A percentile compares a stretch with the other conserved stretches of the same genome.
Evolutionary conservation across 2,888 invertebrate genomes (phyloP).

Genomic region (Caenorhabditis zanzibari): DNA sequence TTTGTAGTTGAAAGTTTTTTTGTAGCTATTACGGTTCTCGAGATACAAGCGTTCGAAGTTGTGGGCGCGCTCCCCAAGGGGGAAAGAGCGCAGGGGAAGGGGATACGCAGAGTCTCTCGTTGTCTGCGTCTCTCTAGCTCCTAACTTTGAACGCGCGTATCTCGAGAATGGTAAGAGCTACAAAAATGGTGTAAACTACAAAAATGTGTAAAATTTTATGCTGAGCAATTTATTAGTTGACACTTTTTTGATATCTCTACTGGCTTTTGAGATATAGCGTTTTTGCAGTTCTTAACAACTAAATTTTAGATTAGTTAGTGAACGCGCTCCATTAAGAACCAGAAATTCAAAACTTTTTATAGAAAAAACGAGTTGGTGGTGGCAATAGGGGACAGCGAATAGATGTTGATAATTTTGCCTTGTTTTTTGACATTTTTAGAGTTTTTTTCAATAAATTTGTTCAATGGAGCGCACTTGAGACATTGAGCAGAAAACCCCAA

Average conservation of each 20-base stretch:
- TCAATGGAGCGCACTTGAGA: slow-evolving; percentile 12
- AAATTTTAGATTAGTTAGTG: too few species aligned
- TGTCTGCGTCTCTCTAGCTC: too few species aligned
- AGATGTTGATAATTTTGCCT: slow-evolving; percentile 2
- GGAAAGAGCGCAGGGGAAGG: too few species aligned
- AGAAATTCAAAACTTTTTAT: background rate
- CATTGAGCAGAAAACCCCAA: background rate
- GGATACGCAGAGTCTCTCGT: too few species aligned
- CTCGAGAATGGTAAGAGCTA: too few species aligned
- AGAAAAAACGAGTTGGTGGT: background rate
- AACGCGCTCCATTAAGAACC: slow-evolving; percentile 14
- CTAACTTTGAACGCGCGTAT: too few species aligned
- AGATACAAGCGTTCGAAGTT: too few species aligned
- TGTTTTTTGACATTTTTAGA: background rate
- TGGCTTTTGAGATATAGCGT: slow-evolving; percentile 7
- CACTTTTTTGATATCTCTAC: background rate
- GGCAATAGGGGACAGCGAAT: slow-evolving; percentile 15
- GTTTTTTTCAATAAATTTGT: slow-evolving; percentile 29
- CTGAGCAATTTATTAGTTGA: background rate
- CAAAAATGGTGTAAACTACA: background rate
- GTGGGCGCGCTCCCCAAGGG: too few species aligned
- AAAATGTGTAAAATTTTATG: background rate
- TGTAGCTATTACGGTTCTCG: too few species aligned
- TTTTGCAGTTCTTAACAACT: background rate
- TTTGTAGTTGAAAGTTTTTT: too few species aligned